Evolutionary conservation across 2,113 vertebrate species (phyloP).

Genomic region (Martes martes): DNA sequence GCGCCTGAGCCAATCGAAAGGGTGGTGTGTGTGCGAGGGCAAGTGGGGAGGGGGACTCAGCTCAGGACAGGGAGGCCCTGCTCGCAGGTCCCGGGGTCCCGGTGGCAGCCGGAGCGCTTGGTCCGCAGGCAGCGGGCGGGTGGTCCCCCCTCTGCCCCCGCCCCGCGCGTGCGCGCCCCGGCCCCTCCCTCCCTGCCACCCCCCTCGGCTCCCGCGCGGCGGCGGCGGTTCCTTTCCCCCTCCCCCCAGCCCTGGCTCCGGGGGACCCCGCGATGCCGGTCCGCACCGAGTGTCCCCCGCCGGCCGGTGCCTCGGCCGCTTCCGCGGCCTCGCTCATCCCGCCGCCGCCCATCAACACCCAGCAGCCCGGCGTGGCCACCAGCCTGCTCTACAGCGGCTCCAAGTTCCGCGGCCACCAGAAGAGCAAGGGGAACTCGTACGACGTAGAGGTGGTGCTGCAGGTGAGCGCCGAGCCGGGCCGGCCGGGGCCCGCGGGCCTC

Average conservation of each 20-base stretch:
- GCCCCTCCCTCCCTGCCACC: slow-evolving; percentile 41
- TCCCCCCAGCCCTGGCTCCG: slow-evolving; percentile 75
- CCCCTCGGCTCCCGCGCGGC: slow-evolving; percentile 66
- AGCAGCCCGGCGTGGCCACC: slow-evolving; percentile 93
- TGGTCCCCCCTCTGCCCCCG: slow-evolving; percentile 6
- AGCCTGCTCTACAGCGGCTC: slow-evolving; percentile 96
- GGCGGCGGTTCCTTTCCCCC: slow-evolving; percentile 58
- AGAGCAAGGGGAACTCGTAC: slow-evolving; percentile 97
- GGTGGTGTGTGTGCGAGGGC: slow-evolving; percentile 37
- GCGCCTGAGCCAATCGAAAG: slow-evolving; percentile 62
- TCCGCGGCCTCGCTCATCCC: slow-evolving; percentile 90
- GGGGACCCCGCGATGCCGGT: slow-evolving; percentile 91
- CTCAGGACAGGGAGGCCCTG: slow-evolving; percentile 57
- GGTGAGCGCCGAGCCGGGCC: slow-evolving; percentile 81
- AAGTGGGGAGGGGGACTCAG: slow-evolving; percentile 57
- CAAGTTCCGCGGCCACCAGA: slow-evolving; percentile 96
- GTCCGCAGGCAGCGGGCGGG: slow-evolving; percentile 52
- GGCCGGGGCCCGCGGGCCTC: background rate
- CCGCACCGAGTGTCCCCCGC: slow-evolving; percentile 86
- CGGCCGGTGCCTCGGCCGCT: slow-evolving; percentile 80
- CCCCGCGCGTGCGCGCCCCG: slow-evolving; percentile 65
- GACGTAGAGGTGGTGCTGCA: slow-evolving; percentile 97
- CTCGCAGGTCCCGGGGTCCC: slow-evolving; percentile 51
- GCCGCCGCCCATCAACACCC: slow-evolving; percentile 95
- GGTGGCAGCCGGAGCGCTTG: slow-evolving; percentile 37